These are phyloP conservation scores for Drosophila meridionalis DNA, from an alignment of 2,888 invertebrate genomes.

Conservation along the genomic window DNA sequence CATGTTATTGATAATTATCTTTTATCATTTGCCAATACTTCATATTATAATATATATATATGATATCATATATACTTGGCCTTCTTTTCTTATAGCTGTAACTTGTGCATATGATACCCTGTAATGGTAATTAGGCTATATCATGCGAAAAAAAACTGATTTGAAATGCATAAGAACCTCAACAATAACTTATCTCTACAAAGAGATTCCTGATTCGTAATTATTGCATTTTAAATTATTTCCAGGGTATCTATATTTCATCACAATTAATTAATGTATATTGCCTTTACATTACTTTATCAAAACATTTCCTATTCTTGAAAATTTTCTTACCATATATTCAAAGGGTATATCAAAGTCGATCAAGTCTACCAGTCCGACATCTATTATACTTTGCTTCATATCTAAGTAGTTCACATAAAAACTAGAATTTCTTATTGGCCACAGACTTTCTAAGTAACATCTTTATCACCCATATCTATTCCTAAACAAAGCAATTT, in stretches of 20 bases:
- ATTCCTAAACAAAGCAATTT: conserved; percentile 1
- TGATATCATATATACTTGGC: no score
- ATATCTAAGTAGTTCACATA: background rate
- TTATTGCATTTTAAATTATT: accelerated
- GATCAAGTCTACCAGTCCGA: background rate
- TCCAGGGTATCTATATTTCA: background rate
- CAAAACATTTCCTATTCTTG: no score
- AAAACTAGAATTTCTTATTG: background rate
- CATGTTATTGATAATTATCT: no score
- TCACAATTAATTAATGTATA: no score
- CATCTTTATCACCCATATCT: background rate
- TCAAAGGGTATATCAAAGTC: background rate
- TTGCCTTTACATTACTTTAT: no score
- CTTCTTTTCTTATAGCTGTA: no score
- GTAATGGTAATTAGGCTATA: background rate
- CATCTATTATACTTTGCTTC: background rate
- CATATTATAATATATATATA: no score
- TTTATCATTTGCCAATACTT: no score
- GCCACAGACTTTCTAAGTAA: background rate
- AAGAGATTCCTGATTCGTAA: accelerated
- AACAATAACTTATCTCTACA: no score
- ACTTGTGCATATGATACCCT: background rate
- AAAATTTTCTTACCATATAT: background rate
- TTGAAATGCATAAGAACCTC: no score
- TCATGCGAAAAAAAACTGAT: background rate